phyloP scores from a whole-genome alignment of 2,113 vertebrate genomes.

The Tachysurus vachellii region DNA sequence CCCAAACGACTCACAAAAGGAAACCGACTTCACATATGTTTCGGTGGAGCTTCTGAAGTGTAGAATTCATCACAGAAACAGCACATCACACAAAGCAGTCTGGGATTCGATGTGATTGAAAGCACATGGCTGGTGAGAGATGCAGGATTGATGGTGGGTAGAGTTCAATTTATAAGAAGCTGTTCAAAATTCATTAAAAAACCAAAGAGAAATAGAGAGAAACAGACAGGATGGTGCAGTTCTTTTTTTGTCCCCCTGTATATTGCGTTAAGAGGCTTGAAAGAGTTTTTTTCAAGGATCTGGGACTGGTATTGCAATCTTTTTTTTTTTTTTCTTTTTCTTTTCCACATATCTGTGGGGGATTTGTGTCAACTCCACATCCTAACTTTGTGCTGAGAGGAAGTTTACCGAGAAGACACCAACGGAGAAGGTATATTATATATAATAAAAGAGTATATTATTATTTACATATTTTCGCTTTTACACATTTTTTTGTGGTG shows the following conservation, averaged over 20 bases:
- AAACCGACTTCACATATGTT: slow-evolving; percentile 48
- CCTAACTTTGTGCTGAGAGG: not conserved
- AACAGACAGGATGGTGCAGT: not conserved
- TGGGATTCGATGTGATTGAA: slow-evolving; percentile 39
- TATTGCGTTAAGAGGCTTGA: not conserved
- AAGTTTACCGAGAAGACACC: not conserved
- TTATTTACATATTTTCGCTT: too few species aligned
- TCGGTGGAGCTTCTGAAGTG: slow-evolving; percentile 35
- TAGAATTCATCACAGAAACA: slow-evolving; percentile 45
- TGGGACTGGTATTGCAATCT: not conserved
- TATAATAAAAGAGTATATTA: not conserved
- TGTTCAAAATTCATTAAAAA: slow-evolving; percentile 30
- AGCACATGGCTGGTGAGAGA: slow-evolving; percentile 32
- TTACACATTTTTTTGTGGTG: too few species aligned
- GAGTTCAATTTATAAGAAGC: slow-evolving; percentile 40
- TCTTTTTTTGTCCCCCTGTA: not conserved
- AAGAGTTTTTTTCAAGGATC: not conserved
- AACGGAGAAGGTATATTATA: not conserved
- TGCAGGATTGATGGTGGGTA: slow-evolving; percentile 43
- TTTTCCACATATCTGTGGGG: not conserved
- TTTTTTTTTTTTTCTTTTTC: not conserved
- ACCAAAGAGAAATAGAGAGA: too few species aligned
- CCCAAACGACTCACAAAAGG: slow-evolving; percentile 28
- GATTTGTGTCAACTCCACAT: not conserved
- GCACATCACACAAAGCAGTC: slow-evolving; percentile 37